phyloP scores from a whole-genome alignment of 2,888 invertebrate genomes.

The Cheilosia pagana region DNA sequence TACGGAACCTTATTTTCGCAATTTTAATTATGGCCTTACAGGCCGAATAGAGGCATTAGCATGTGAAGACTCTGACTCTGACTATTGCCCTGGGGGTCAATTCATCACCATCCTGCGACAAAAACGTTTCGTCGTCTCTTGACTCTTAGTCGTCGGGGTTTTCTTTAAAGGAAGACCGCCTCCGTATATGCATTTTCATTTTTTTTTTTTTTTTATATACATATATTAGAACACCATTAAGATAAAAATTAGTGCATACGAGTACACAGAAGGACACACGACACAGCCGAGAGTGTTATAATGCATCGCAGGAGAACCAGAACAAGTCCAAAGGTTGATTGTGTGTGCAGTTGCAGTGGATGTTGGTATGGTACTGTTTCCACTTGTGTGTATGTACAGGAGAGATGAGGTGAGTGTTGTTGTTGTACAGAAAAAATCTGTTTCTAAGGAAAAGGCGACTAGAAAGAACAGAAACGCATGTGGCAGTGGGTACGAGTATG shows the following conservation, averaged over 20 bases:
- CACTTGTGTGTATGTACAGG: neutral
- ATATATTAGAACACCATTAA: conserved; percentile 6
- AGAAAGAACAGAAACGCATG: conserved; percentile 12
- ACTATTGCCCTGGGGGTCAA: conserved; percentile 1
- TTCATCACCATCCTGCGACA: conserved; percentile 10
- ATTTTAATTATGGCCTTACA: conserved; percentile 12
- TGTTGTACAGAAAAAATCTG: neutral
- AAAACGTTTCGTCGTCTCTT: neutral
- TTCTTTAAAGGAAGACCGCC: conserved; percentile 15
- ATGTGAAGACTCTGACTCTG: neutral
- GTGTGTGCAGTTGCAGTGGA: conserved; percentile 6
- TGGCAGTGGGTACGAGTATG: conserved; percentile 3
- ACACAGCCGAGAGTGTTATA: conserved; percentile 7
- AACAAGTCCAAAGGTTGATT: conserved; percentile 1
- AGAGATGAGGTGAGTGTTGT: neutral
- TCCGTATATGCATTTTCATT: neutral
- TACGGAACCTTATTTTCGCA: neutral
- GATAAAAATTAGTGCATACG: conserved; percentile 2
- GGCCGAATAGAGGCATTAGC: neutral
- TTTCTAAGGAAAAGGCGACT: conserved; percentile 20
- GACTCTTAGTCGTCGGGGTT: neutral
- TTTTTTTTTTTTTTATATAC: too few relatives aligned
- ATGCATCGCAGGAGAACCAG: conserved; percentile 8
- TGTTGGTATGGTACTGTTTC: neutral
- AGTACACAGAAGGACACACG: conserved; percentile 1